phyloP scores from a whole-genome alignment of 1,140 invertebrate genomes.

The Pararge aegeria region DNA sequence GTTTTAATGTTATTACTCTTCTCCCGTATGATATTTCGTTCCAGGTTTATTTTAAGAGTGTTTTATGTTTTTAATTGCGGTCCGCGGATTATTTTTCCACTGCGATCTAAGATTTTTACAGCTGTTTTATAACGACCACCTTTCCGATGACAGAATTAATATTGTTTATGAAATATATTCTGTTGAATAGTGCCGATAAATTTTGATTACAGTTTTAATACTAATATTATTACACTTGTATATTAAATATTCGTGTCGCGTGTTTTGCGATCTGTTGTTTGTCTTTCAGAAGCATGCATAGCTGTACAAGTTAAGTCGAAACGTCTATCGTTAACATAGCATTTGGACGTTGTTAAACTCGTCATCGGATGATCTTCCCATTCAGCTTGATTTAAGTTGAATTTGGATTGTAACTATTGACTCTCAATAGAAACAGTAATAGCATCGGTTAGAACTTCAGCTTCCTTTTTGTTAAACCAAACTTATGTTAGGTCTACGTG shows the following conservation, averaged over 20 bases:
- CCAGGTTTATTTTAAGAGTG: slow-evolving; percentile 72
- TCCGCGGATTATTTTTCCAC: slow-evolving; percentile 66
- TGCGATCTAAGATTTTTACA: slow-evolving; percentile 66
- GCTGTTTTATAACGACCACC: slow-evolving; percentile 66
- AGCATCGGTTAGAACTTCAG: too few relatives aligned
- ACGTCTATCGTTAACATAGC: too few relatives aligned
- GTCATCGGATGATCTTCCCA: too few relatives aligned
- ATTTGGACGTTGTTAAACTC: too few relatives aligned
- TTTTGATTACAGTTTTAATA: slow-evolving; percentile 52
- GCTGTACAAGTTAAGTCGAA: too few relatives aligned
- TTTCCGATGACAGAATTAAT: slow-evolving; percentile 73
- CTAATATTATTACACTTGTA: slow-evolving; percentile 30
- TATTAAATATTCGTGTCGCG: slow-evolving; percentile 19
- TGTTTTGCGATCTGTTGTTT: slow-evolving; percentile 10
- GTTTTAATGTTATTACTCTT: slow-evolving; percentile 76
- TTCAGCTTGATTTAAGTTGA: too few relatives aligned
- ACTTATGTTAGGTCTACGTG: too few relatives aligned
- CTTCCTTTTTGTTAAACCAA: too few relatives aligned
- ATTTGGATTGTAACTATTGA: too few relatives aligned
- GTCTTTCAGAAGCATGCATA: too few relatives aligned
- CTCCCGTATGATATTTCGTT: slow-evolving; percentile 64
- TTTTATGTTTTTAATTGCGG: slow-evolving; percentile 78
- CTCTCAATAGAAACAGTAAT: too few relatives aligned
- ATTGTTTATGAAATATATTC: slow-evolving; percentile 66
- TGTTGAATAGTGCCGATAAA: slow-evolving; percentile 59